Evolutionary conservation across 2,113 vertebrate species (phyloP), one percentile per base, ranked within the genome.

Genomic region (Cebus imitator): DNA sequence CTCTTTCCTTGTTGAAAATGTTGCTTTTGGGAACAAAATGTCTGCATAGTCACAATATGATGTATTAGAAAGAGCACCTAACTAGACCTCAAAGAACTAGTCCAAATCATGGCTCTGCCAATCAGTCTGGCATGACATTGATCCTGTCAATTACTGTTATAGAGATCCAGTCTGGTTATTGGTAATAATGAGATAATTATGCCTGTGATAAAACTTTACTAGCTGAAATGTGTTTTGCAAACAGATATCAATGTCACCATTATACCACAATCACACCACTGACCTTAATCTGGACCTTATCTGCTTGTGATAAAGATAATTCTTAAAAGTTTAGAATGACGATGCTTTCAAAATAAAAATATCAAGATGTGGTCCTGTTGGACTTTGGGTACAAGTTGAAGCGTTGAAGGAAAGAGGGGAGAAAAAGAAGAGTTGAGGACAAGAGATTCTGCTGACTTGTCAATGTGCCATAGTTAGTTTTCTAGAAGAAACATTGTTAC

Each of bases 401-500:
- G 3, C 40, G 2, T 43, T 40, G 20, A 58, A 64, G n/a, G 8
- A 50, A 64, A 80, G 61, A 57, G 3, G 25, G 50, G 14, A 16
- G 25, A 45, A 25, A 18, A 30, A 58, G 25, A 52, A 57, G 32
- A 68, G 6, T 30, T 68, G 9, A 90, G 25, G 23, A 91, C n/a
- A 84, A 86, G 35, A 91, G 23, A 88, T 43, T 17, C 4, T 64
- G 43, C 18, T 91, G 5, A 70, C 66, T 89, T 37, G 20, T 40
- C 35, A 89, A 66, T 55, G 13, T 87, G 58, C 5, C 21, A 87
- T 6, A 37, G 37, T 30, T 76, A 13, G 20, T 97, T 13, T 98
- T 21, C 40, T 50, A 10, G 96, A 84, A 16, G 52, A 92, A 96
- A 35, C 0, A 0, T 64, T 85, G 86, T 76, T 66, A 95, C 64